Evolutionary conservation across 2,888 invertebrate species (phyloP).

Genomic region (Polyploca ridens): DNA sequence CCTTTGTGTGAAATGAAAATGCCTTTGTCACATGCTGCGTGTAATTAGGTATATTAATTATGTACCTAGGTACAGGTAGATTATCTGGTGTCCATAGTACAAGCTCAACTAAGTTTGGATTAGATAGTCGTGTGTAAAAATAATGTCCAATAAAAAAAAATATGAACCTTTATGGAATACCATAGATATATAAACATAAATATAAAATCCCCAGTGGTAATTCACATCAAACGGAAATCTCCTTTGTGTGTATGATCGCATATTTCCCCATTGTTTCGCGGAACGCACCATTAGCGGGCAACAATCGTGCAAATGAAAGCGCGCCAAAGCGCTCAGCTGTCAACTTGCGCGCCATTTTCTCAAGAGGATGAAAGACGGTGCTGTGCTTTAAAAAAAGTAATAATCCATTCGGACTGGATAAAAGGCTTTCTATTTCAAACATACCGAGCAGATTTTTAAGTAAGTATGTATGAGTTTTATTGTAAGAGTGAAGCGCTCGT

Average conservation of each 20-base stretch:
- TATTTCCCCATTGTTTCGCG: constrained; percentile 73
- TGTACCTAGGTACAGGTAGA: too few relatives aligned
- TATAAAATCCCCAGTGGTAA: constrained; percentile 51
- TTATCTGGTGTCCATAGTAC: too few relatives aligned
- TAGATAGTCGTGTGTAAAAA: too few relatives aligned
- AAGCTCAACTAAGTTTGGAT: too few relatives aligned
- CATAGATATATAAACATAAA: constrained; percentile 21
- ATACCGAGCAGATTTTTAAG: constrained; percentile 1
- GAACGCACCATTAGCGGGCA: constrained; percentile 73
- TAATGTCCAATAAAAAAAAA: not conserved
- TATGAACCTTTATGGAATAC: not conserved
- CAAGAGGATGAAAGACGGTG: constrained; percentile 45
- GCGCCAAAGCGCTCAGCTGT: constrained; percentile 67
- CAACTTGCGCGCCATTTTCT: constrained; percentile 76
- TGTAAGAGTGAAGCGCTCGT: too few relatives aligned
- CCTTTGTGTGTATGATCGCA: constrained; percentile 69
- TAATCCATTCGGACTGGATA: constrained; percentile 41
- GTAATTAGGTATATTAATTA: too few relatives aligned
- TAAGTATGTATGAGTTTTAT: not conserved
- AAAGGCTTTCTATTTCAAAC: constrained; percentile 34
- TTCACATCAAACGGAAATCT: constrained; percentile 74
- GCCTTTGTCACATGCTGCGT: too few relatives aligned
- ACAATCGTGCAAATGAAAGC: constrained; percentile 65
- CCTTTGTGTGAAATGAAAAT: too few relatives aligned
- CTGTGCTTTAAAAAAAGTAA: constrained; percentile 43